Evolutionary conservation across 1,140 invertebrate genomes (phyloP).

Genomic region (Drosophila triauraria): DNA sequence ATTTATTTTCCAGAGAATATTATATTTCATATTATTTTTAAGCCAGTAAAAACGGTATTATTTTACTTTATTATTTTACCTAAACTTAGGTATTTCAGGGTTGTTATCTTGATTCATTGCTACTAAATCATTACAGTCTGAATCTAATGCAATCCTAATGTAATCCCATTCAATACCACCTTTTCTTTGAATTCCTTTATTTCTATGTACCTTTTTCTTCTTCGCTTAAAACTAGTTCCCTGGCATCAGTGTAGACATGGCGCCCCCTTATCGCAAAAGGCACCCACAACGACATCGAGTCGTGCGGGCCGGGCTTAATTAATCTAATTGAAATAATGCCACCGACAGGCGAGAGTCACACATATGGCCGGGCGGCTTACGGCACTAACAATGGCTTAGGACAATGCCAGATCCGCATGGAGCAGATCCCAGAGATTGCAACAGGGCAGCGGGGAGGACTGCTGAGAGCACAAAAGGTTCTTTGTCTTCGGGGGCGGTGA

Average conservation of each 20-base stretch:
- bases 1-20: no score
- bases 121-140: neutral
- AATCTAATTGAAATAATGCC: constrained; percentile 59
- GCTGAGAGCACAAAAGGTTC: constrained; percentile 27
- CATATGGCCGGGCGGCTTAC: constrained; percentile 25
- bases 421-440: constrained; percentile 33
- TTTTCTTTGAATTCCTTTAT: neutral
- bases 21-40: no score
- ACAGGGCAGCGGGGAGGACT: constrained; percentile 8
- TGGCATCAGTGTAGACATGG: constrained; percentile 3
- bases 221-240: constrained; percentile 3
- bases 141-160: neutral
- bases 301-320: constrained; percentile 34
- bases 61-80: no score
- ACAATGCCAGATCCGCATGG: constrained; percentile 34
- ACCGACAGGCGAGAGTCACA: constrained; percentile 32
- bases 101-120: no score
- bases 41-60: no score
- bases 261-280: neutral
- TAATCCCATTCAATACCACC: neutral
- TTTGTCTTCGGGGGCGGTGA: constrained; percentile 20
- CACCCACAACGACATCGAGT: constrained; percentile 2
- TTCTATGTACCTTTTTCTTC: neutral
- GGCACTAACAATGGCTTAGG: constrained; percentile 41
- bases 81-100: no score